Conservation (phyloP, 2,113 vertebrate genomes). For the Oncorhynchus nerka region DNA sequence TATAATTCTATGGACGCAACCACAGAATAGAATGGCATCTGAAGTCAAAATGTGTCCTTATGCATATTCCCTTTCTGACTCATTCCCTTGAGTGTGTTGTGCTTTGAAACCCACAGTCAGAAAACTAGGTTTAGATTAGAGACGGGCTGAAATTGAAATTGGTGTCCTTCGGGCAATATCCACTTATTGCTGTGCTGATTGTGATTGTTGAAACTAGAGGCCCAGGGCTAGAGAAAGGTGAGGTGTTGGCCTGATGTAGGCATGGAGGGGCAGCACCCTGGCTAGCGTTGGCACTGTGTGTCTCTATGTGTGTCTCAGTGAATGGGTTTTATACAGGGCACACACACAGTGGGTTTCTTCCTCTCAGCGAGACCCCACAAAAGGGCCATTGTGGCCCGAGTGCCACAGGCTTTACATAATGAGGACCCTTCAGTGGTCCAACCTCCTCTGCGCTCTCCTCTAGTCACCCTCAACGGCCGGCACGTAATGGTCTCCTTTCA, state of each 20-base stretch:
- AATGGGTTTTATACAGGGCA: slow-evolving; percentile 66
- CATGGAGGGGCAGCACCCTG: slow-evolving; percentile 17
- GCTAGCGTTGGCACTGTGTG: slow-evolving; percentile 3
- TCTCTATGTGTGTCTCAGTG: slow-evolving; percentile 26
- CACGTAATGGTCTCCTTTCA: neutral
- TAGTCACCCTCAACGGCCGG: neutral
- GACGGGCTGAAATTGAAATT: neutral
- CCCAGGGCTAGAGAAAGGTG: neutral
- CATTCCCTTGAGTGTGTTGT: neutral
- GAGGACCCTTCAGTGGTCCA: slow-evolving; percentile 52
- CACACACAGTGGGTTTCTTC: slow-evolving; percentile 52
- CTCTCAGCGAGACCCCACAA: slow-evolving; percentile 63
- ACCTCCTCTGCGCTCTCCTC: slow-evolving; percentile 21
- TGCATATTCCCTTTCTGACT: neutral
- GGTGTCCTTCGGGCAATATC: neutral
- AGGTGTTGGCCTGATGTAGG: neutral
- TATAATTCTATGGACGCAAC: neutral
- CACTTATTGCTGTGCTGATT: neutral
- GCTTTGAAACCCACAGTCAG: neutral
- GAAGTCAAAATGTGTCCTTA: slow-evolving; percentile 9
- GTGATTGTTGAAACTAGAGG: neutral
- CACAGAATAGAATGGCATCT: neutral
- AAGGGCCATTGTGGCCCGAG: slow-evolving; percentile 64
- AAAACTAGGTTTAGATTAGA: neutral
- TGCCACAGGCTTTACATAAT: slow-evolving; percentile 63